These are phyloP conservation scores for Paratilapia polleni DNA, from an alignment of 2,113 vertebrate genomes.

Conservation along the genomic window DNA sequence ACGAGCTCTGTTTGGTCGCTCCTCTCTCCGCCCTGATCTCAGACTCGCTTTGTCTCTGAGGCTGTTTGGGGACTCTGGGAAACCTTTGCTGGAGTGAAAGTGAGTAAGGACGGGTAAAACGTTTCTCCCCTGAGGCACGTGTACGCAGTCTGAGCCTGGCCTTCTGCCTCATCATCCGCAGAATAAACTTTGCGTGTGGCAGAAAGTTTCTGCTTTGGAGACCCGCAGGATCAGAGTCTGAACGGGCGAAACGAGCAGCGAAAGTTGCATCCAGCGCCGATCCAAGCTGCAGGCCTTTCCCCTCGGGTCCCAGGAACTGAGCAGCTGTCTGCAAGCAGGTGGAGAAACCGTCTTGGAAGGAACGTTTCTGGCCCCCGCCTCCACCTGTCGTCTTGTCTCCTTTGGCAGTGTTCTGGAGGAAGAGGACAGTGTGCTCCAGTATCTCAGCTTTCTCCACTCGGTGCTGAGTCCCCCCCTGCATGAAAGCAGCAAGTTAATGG, in stretches of 20 bases:
- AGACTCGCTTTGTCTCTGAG: background rate
- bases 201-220: background rate
- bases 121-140: background rate
- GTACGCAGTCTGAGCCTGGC: background rate
- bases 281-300: conserved; percentile 47
- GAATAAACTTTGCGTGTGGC: conserved; percentile 20
- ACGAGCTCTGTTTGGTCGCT: conserved; percentile 14
- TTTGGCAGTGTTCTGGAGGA: conserved; percentile 60
- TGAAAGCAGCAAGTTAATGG: background rate
- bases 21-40: background rate
- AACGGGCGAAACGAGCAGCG: background rate
- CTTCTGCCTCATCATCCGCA: background rate
- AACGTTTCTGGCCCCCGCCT: conserved; percentile 17
- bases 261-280: conserved; percentile 22
- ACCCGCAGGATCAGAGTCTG: background rate
- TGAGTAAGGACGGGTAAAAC: background rate
- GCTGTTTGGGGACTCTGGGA: background rate
- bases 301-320: conserved; percentile 66
- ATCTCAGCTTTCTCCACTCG: conserved; percentile 82
- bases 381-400: background rate
- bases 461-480: conserved; percentile 77
- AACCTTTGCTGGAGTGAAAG: background rate
- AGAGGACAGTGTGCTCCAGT: too few relatives aligned
- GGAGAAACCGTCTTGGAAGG: conserved; percentile 73
- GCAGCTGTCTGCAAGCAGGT: conserved; percentile 69